Base-by-base conservation (phyloP, 2,888 invertebrate species). In the Sceliomorpha sp. region DNA sequence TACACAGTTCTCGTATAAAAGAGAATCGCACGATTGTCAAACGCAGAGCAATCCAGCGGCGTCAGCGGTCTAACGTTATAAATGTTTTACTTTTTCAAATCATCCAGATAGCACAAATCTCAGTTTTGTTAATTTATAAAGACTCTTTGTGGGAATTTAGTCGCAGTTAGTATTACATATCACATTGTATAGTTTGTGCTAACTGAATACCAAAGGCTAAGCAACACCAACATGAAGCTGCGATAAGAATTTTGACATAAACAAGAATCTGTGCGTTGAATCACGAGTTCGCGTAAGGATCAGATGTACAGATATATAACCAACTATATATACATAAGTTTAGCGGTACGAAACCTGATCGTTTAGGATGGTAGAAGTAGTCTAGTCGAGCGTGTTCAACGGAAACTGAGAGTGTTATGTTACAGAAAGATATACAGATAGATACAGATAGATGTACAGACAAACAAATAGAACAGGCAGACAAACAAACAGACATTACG, bases 161-260 rank as follows among this genome's bases (percentile, higher is more conserved):
- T n/a, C n/a, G n/a, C n/a, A n/a, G 20, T 20, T 20, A 20, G 5
- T 5, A 4, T 4, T 20, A 20, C 20, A 20, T 20, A 60, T 44
- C 51, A 40, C 37, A n/a, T 17, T 12, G 40, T 15, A 9, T 10
- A 29, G 39, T 63, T 56, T 63, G 56, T 63, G 63, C 63, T 56
- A 63, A 59, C 53, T 51, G 40, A 53, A 59, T 66, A 29, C 58
- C 77, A 78, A 82, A 84, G 82, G 85, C 85, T 85, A 87, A 87
- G 86, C 86, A 86, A 86, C 86, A 85, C 81, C 85, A 82, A 87
- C 78, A 83, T 75, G 72, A 82, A 84, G 81, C 82, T 81, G 80
- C 81, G 69, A 59, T 47, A 64, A 60, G 47, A 42, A 37, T 67
- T 53, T 48, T 40, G 17, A 44, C 31, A 48, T 60, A 48, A 32